Evolutionary conservation across 2,113 vertebrate species (phyloP).

Genomic region (Cottus gobio): DNA sequence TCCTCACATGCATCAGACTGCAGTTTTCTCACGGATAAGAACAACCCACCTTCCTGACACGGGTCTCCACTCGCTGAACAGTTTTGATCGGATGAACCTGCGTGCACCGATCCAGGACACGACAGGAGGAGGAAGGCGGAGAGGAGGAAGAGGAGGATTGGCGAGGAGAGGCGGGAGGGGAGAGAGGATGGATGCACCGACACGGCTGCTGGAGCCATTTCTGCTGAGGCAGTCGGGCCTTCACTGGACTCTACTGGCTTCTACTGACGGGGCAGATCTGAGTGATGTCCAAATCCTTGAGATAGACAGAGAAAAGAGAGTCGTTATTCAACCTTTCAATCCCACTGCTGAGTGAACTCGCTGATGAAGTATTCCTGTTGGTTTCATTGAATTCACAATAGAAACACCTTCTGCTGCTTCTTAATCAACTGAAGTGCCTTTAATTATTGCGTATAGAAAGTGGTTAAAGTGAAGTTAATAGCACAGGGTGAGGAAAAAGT

Average conservation of each 20-base stretch:
- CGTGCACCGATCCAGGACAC: slow-evolving; percentile 54
- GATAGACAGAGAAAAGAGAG: slow-evolving; percentile 8
- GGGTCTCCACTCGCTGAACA: slow-evolving; percentile 75
- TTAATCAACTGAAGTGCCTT: slow-evolving; percentile 6
- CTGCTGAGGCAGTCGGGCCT: slow-evolving; percentile 19
- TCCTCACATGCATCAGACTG: neutral
- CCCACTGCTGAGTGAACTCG: neutral
- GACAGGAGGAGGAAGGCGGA: slow-evolving; percentile 65
- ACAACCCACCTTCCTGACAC: slow-evolving; percentile 80
- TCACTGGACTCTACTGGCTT: slow-evolving; percentile 33
- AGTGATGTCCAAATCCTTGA: slow-evolving; percentile 39
- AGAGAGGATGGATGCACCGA: slow-evolving; percentile 20
- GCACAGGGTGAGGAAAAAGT: neutral
- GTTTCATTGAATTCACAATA: slow-evolving; percentile 12
- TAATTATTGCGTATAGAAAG: neutral
- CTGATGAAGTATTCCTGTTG: neutral
- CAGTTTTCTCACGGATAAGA: neutral
- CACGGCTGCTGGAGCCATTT: slow-evolving; percentile 64
- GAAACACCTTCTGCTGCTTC: neutral
- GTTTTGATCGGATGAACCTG: slow-evolving; percentile 60
- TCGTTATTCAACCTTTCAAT: neutral
- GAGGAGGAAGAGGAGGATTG: slow-evolving; percentile 48
- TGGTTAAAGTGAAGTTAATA: neutral
- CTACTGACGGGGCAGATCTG: slow-evolving; percentile 12
- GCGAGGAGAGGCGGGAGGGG: slow-evolving; percentile 33